phyloP scores from a whole-genome alignment of 2,113 vertebrate genomes.

The Passer montanus region DNA sequence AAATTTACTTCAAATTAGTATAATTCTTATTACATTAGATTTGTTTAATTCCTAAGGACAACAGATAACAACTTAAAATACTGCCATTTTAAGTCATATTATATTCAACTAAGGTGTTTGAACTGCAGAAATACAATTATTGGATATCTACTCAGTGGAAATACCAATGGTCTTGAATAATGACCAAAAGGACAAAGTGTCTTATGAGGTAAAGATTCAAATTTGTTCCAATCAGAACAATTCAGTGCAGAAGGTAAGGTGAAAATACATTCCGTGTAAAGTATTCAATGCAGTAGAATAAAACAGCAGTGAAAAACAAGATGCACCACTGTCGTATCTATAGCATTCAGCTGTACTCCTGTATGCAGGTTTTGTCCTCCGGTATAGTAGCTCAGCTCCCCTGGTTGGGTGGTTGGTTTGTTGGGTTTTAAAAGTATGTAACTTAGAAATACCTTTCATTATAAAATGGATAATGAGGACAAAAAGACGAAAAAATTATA shows the following conservation, averaged over 20 bases:
- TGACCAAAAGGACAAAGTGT: neutral
- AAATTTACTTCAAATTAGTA: neutral
- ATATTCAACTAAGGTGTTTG: neutral
- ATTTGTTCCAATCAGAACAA: neutral
- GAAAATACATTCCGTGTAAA: neutral
- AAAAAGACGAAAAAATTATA: neutral
- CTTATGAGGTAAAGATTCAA: neutral
- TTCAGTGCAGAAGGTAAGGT: neutral
- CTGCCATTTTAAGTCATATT: neutral
- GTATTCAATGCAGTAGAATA: neutral
- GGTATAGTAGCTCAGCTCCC: rapidly evolving
- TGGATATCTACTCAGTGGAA: neutral
- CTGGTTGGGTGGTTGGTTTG: neutral
- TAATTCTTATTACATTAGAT: neutral
- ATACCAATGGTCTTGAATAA: neutral
- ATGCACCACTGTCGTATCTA: neutral
- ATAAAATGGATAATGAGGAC: neutral
- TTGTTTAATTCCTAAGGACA: neutral
- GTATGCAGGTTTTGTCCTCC: neutral
- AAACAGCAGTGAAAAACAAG: neutral
- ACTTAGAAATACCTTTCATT: neutral
- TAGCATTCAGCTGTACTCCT: neutral
- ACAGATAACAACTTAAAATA: neutral
- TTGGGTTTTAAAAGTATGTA: neutral
- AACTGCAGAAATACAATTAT: neutral